Base-by-base conservation (phyloP, 2,797 vertebrate species). In the Dendrocincla tyrannina region DNA sequence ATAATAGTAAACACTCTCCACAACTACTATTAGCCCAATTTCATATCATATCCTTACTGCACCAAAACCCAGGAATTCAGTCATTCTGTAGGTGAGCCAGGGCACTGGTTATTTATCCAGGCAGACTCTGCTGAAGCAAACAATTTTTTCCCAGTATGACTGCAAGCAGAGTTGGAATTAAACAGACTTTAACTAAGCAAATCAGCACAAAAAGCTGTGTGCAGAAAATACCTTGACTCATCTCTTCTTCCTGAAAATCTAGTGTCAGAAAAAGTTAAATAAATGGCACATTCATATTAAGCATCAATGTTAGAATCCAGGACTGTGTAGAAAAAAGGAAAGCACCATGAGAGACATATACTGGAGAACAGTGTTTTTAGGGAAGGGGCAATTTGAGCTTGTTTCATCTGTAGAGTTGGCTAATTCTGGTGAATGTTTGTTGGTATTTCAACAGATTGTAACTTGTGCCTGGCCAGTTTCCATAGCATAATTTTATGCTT, bases 61-160 rank as follows among this genome's bases (percentile, higher is more conserved):
- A 86, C 4, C 42, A 73, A 83, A 76, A 93, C 14, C 3, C 52
- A 85, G 73, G 79, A 93, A 91, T 52, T 46, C 33, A 32, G 47
- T 92, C 41, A 12, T 53, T 62, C 76, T 84, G 59, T 17, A 73
- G 50, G 42, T 39, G 37, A 88, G 63, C 59, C 83, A 85, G 11
- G 17, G 23, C 22, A 69, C 1, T 39, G 30, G 27, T 67, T 88
- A 73, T 87, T 96, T 90, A 94, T 37, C 16, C 73, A 90, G 60
- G 60, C n/a, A 76, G 44, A 62, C 66, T 92, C 33, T 52, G 30
- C 35, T 78, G 76, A 91, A 86, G 83, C 44, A 86, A 96, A 92
- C 52, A 23, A 20, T 64, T 83, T 88, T 81, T 49, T 63, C 80
- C 10, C 33, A 73, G 32, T 63, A 16, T 44, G 46, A 88, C 55